Evolutionary conservation across 2,888 invertebrate genomes (phyloP).

Genomic region (Euphydryas editha): DNA sequence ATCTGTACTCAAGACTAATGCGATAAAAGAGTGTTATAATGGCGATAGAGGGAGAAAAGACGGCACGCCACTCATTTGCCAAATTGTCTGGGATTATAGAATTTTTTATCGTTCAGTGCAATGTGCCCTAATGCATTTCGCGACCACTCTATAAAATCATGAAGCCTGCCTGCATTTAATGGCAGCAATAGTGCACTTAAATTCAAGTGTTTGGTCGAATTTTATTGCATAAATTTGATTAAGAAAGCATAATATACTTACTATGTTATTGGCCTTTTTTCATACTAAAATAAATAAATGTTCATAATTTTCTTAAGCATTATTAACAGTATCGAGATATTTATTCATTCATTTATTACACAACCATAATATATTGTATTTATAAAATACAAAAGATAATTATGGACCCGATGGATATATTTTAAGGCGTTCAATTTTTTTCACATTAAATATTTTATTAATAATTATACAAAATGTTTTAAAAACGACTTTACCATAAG

Average conservation of each 20-base stretch:
- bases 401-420: no score
- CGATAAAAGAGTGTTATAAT: constrained; percentile 65
- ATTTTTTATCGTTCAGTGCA: constrained; percentile 54
- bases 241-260: neutral
- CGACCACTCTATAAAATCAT: constrained; percentile 37
- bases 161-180: constrained; percentile 37
- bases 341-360: no score
- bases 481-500: no score
- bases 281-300: neutral
- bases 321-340: no score
- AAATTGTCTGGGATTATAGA: constrained; percentile 64
- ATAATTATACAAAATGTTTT: no score
- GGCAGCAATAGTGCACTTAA: constrained; percentile 15
- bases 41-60: constrained; percentile 45
- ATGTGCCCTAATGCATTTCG: constrained; percentile 44
- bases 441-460: no score
- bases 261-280: neutral
- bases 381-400: no score
- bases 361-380: no score
- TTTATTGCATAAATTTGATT: neutral
- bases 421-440: no score
- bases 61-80: constrained; percentile 59
- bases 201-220: constrained; percentile 1
- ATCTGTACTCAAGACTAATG: constrained; percentile 56
- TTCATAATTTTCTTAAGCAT: neutral